Evolutionary conservation across 2,113 vertebrate genomes (phyloP), one percentile per base, ranked within the genome.

Genomic region (Sitta europaea): DNA sequence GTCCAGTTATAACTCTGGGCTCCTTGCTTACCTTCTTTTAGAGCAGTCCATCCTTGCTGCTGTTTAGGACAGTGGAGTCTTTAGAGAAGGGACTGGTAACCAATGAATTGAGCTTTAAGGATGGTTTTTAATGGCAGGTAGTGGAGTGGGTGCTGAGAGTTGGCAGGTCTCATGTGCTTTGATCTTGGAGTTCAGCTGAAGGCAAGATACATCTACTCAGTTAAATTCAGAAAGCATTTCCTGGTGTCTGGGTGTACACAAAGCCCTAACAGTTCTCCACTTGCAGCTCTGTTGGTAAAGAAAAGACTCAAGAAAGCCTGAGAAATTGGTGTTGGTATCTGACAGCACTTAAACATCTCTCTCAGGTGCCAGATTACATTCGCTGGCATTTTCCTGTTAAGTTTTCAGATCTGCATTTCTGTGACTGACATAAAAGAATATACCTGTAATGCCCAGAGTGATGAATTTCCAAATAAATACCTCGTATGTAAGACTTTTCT

Each of bases 361-460:
- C 65, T 72, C 21, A 55, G 45, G 16, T 59, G 25, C 40, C 48
- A 73, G 35, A 35, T 33, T 43, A 18, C 1, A 2, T 63, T 77
- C 0, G 0, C 7, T n/a, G 42, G n/a, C 13, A 21, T 72, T 67
- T 38, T 57, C 14, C 23, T 68, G 11, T 21, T 6, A 19, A 38
- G 13, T 45, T 43, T 53, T 55, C 19, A 40, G 70, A 45, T 42
- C 10, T 59, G 22, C 18, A 42, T 78, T 82, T 89, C 66, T 82
- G 36, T 29, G 50, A 61, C 40, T 77, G 43, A 59, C 33, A 11
- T 68, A 18, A 81, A 72, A 70, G 43, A 65, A 38, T 75, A 51
- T 78, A 45, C 16, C 7, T 20, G 7, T 65, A 59, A n/a, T 66
- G 61, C 10, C 10, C 11, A 6, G 36, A 47, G 22, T 66, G 66